These are phyloP conservation scores for Acrossocheilus wenchowensis DNA, from an alignment of 2,797 vertebrate genomes.

Conservation along the genomic window DNA sequence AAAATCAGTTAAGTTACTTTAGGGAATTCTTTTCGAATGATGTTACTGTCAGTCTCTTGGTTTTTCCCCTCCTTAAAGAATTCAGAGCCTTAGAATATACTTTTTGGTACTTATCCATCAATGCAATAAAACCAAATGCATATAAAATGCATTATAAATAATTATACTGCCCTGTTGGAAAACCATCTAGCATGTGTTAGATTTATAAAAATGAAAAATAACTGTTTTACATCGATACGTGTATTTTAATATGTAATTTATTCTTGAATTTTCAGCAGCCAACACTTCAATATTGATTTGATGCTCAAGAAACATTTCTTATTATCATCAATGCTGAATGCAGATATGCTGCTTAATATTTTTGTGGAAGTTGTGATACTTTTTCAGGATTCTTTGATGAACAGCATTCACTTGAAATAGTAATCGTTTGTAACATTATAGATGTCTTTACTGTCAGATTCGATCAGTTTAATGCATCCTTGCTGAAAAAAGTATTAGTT, in stretches of 20 bases:
- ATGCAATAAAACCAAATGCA: slow-evolving; percentile 64
- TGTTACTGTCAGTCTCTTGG: slow-evolving; percentile 65
- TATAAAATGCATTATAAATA: slow-evolving; percentile 63
- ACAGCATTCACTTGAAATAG: neutral
- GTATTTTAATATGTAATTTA: neutral
- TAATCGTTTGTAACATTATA: neutral
- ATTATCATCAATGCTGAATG: neutral
- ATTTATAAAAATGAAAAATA: slow-evolving; percentile 49
- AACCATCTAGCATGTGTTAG: slow-evolving; percentile 46
- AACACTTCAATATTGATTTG: neutral
- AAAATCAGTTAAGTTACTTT: slow-evolving; percentile 47
- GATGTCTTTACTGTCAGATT: neutral
- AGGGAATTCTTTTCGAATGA: slow-evolving; percentile 64
- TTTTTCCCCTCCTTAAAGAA: slow-evolving; percentile 54
- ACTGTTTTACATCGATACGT: neutral
- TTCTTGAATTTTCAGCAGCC: neutral
- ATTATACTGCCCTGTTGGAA: slow-evolving; percentile 42
- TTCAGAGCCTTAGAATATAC: slow-evolving; percentile 60
- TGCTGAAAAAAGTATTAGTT: neutral
- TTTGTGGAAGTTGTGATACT: neutral
- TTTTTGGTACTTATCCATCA: slow-evolving; percentile 57
- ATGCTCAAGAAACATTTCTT: neutral
- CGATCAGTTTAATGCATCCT: neutral
- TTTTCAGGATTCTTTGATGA: neutral
- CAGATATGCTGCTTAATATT: neutral